phyloP scores from a whole-genome alignment of 2,888 invertebrate genomes.

The Globia sparganii region DNA sequence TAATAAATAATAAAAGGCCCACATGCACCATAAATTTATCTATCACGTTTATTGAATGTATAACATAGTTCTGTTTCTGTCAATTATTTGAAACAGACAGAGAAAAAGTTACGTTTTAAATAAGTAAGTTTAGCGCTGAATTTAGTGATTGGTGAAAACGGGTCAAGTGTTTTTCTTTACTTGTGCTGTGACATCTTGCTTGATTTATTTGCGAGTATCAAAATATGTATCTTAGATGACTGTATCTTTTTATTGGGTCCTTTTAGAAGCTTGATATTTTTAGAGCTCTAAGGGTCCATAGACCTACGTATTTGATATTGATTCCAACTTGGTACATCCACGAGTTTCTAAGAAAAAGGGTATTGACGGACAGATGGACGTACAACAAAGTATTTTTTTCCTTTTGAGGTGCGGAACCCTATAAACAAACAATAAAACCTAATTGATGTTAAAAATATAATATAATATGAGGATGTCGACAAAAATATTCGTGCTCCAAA shows the following conservation, averaged over 20 bases:
- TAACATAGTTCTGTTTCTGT: background rate
- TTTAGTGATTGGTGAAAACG: too few relatives aligned
- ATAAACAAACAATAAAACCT: background rate
- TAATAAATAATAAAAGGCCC: background rate
- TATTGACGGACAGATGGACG: background rate
- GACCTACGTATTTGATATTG: background rate
- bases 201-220: too few relatives aligned
- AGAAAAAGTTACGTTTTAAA: background rate
- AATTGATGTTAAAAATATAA: background rate
- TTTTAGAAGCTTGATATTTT: background rate
- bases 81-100: background rate
- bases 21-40: background rate
- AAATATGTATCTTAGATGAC: background rate
- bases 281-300: background rate
- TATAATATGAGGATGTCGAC: background rate
- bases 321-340: background rate
- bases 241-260: background rate
- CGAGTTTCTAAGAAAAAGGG: background rate
- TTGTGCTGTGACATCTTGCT: too few relatives aligned
- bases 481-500: background rate
- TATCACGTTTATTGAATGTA: background rate
- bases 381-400: background rate
- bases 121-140: too few relatives aligned
- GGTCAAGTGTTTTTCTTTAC: too few relatives aligned
- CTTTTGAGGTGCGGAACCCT: background rate